Base-by-base conservation (phyloP, 2,888 invertebrate species). In the Entomobrya proxima region DNA sequence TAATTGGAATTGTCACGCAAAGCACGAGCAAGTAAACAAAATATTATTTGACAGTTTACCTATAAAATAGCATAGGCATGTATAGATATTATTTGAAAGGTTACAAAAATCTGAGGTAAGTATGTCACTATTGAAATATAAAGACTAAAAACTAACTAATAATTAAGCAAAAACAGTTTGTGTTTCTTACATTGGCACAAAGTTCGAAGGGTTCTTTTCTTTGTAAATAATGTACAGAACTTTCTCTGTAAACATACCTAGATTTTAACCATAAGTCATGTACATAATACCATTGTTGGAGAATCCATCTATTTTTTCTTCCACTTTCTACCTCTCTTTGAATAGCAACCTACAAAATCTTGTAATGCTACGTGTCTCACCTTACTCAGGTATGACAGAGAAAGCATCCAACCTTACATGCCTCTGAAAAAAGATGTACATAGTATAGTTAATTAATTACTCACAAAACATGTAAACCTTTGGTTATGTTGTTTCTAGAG, bases 341-440 rank as follows among this genome's bases (percentile, higher is more conserved):
- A 5, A 44, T 24, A 18, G 24, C 44, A 64, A 35, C 44, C 32
- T 69, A 69, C 1, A 69, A 11, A 32, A 69, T 44, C 3, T 64
- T 35, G 61, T 21, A n/a, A 61, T 27, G 35, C 44, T 64, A 64
- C 61, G 47, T 58, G 74, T 82, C 50, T 44, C 47, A 35, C 40
- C 61, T 35, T 40, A 50, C 13, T 6, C 61, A 35, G 35, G 64
- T 52, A 67, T 50, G 83, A 79, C 74, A 64, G 15, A 58, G 15
- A 55, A 55, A 85, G 79, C 80, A 85, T 74, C 47, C 78, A 85
- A 85, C 85, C 85, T 85, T 80, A 85, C 79, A 85, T 85, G 85
- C 85, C 85, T 85, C 85, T 85, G 47, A 64, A 85, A 32, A 80
- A 85, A 47, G 44, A n/a, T 85, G 80, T 85, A 85, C 69, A 85